Conservation (phyloP, 2,888 invertebrate genomes). For the Zele albiditarsus region DNA sequence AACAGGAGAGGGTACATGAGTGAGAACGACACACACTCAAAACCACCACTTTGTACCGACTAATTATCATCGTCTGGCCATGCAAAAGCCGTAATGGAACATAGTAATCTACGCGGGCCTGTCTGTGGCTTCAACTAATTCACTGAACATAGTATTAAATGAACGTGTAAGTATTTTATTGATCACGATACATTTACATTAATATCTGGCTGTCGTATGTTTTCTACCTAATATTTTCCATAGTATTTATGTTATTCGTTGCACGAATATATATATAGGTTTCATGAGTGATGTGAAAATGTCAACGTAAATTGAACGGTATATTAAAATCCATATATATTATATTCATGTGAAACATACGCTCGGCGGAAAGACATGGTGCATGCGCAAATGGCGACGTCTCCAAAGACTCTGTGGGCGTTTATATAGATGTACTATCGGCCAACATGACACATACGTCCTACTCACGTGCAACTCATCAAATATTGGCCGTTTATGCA, state of each 20-base stretch:
- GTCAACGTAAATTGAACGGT: too few species aligned
- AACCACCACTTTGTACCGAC: constrained; percentile 51
- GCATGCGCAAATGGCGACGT: too few species aligned
- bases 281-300: too few species aligned
- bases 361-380: too few species aligned
- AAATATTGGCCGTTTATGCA: constrained; percentile 24
- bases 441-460: constrained; percentile 42
- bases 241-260: background rate
- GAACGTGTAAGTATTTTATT: constrained; percentile 1
- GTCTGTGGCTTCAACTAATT: too few species aligned
- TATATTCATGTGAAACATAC: too few species aligned
- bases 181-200: background rate
- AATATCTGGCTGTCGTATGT: too few species aligned
- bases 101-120: background rate
- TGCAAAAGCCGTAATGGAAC: constrained; percentile 45
- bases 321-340: too few species aligned
- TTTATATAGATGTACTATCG: constrained; percentile 38
- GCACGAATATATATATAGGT: too few species aligned
- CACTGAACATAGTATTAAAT: constrained; percentile 35
- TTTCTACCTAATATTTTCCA: background rate
- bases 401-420: constrained; percentile 40
- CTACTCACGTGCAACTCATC: constrained; percentile 42
- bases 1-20: constrained; percentile 13
- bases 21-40: constrained; percentile 32
- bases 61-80: constrained; percentile 50